These are phyloP conservation scores for Aldrovandia affinis DNA, from an alignment of 2,797 vertebrate species.

Conservation along the genomic window DNA sequence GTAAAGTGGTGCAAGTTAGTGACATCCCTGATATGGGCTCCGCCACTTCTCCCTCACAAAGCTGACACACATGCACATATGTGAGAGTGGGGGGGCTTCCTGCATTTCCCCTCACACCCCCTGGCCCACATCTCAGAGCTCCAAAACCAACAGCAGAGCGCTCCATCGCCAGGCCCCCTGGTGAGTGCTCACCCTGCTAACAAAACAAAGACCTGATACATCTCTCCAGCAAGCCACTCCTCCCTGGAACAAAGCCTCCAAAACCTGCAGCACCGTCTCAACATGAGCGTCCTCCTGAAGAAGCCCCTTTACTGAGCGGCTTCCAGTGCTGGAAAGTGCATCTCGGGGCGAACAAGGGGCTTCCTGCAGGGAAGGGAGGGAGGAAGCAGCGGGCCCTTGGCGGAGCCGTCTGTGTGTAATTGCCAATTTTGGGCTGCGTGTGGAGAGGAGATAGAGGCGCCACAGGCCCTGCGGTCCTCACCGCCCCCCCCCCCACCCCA, in stretches of 20 bases:
- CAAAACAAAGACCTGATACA: too few species aligned
- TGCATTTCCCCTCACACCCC: background rate
- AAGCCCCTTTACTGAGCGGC: too few species aligned
- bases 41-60: too few species aligned
- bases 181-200: background rate
- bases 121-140: too few species aligned
- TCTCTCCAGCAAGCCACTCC: too few species aligned
- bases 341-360: too few species aligned
- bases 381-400: background rate
- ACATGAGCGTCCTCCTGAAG: background rate
- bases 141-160: background rate
- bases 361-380: too few species aligned
- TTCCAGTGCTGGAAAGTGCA: too few species aligned
- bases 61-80: background rate
- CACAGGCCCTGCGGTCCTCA: conserved; percentile 31
- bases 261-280: background rate
- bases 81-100: background rate
- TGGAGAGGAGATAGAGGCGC: conserved; percentile 43
- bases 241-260: background rate
- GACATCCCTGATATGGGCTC: too few species aligned
- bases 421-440: background rate
- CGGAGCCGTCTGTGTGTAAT: background rate
- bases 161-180: background rate
- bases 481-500: background rate
- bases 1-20: too few species aligned